phyloP scores from a whole-genome alignment of 1,140 invertebrate species.

The fruit fly (Drosophila melanogaster) region Release_6_plus_ISO1_MT NT_037436.4:21190001-21190500 shows the following conservation, averaged over 20 bases:
- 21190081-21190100: constrained; percentile 31
- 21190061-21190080: constrained; percentile 36
- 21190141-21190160: constrained; percentile 36
- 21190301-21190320: background rate
- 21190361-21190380: background rate
- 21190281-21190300: constrained; percentile 1
- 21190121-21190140: constrained; percentile 22
- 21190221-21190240: background rate
- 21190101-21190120: constrained; percentile 49
- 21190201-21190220: constrained; percentile 41
- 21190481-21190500: constrained; percentile 3
- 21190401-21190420: too few species aligned
- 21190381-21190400: too few species aligned
- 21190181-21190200: constrained; percentile 55
- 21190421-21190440: too few species aligned
- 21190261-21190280: constrained; percentile 13
- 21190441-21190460: too few species aligned
- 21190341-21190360: background rate
- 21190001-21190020: constrained; percentile 21
- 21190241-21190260: constrained; percentile 2
- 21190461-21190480: background rate
- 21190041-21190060: constrained; percentile 7
- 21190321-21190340: background rate
- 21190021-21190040: constrained; percentile 35
- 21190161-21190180: constrained; percentile 57